A percentile compares a stretch with the other conserved stretches of the same genome.
phyloP scores from a whole-genome alignment of 92 coral and sea anemone species.

The Porites cylindrica region DNA sequence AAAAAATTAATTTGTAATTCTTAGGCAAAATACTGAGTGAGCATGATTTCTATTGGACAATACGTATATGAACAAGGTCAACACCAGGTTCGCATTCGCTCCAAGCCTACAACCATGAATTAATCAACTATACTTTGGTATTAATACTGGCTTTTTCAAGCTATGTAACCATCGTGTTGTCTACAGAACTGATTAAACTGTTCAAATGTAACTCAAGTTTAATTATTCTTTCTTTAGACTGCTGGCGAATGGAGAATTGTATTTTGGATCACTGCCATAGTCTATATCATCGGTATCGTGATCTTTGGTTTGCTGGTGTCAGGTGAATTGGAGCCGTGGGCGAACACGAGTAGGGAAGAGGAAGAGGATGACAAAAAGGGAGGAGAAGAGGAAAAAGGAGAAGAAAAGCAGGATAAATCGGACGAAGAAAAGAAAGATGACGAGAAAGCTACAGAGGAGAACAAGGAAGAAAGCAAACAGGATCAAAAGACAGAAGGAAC shows the following conservation, averaged over 20 bases:
- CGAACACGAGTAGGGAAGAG: slow-evolving; percentile 65
- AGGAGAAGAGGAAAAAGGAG: slow-evolving; percentile 45
- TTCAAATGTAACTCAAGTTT: not conserved
- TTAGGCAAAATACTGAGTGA: too few species aligned
- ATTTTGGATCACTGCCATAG: slow-evolving; percentile 96
- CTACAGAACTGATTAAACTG: not conserved
- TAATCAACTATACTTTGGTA: too few species aligned
- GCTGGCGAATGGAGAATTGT: slow-evolving; percentile 97
- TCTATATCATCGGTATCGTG: slow-evolving; percentile 91
- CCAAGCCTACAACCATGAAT: too few species aligned
- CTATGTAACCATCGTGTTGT: too few species aligned
- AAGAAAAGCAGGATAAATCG: slow-evolving; percentile 44
- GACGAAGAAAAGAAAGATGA: slow-evolving; percentile 72
- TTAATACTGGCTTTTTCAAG: too few species aligned
- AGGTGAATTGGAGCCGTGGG: slow-evolving; percentile 97
- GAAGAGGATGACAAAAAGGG: slow-evolving; percentile 67
- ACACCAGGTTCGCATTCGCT: too few species aligned
- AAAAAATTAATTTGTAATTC: too few species aligned
- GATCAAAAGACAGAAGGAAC: slow-evolving; percentile 63
- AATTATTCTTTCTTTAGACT: slow-evolving; percentile 58
- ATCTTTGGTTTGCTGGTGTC: slow-evolving; percentile 91
- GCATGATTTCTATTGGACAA: too few species aligned
- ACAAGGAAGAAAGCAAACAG: slow-evolving; percentile 50
- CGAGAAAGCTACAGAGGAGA: slow-evolving; percentile 44
- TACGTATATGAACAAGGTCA: too few species aligned